phyloP scores from a whole-genome alignment of 2,113 vertebrate species.

The Daubentonia madagascariensis region DNA sequence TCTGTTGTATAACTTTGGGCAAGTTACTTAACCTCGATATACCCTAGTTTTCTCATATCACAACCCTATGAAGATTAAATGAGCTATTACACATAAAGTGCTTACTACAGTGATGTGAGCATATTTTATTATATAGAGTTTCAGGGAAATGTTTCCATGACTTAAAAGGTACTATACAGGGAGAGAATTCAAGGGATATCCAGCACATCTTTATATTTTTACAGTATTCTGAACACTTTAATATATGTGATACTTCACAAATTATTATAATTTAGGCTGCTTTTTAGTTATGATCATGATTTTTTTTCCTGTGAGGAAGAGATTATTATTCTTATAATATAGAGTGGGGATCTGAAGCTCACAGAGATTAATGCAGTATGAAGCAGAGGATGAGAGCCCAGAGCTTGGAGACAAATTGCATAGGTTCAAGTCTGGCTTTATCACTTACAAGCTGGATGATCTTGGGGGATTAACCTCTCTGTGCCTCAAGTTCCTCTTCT shows the following conservation, averaged over 20 bases:
- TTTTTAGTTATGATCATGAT: background rate
- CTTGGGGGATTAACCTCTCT: background rate
- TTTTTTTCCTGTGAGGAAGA: background rate
- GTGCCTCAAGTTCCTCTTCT: background rate
- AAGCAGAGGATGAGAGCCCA: background rate
- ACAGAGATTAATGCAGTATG: background rate
- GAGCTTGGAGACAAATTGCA: background rate
- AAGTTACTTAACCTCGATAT: background rate
- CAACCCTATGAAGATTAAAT: background rate
- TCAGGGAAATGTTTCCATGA: background rate
- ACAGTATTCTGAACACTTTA: background rate
- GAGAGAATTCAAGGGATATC: background rate
- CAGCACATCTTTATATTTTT: background rate
- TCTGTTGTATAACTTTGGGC: background rate
- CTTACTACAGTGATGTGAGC: background rate
- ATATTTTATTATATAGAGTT: background rate
- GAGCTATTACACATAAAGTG: background rate
- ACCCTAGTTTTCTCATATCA: background rate
- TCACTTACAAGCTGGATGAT: background rate
- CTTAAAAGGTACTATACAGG: background rate
- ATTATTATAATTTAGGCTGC: background rate
- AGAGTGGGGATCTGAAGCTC: background rate
- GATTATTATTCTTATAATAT: background rate
- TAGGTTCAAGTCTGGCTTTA: background rate
- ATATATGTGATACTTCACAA: background rate